Evolutionary conservation across 2,113 vertebrate genomes (phyloP), one percentile per base, ranked within the genome.

Genomic region (Formicarius rufipectus): DNA sequence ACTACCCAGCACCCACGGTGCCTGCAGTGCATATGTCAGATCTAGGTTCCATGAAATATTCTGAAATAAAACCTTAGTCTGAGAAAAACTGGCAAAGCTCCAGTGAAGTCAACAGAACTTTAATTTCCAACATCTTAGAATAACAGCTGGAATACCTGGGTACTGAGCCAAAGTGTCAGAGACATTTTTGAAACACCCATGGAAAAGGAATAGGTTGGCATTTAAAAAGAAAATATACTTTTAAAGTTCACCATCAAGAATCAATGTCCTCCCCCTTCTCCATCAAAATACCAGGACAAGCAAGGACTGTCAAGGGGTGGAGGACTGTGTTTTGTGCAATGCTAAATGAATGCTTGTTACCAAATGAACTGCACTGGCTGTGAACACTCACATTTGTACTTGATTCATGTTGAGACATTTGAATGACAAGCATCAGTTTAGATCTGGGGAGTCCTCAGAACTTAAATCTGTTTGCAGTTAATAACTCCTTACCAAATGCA

Each of bases 81-180:
- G 69, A 94, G 73, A 62, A 93, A 92, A 96, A 72, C 58, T 96
- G 96, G 94, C 91, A 89, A 89, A 94, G 37, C 74, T 95, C 96
- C 94, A 95, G 77, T 8, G 84, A 94, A 95, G 87, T 95, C 87
- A 97, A 96, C 87, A 96, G 78, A 95, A 75, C 86, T 95, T 95
- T 96, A 95, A 95, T 97, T 96, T 96, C 93, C 87, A 96, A 81
- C 96, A 93, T 95, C 94, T 96, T 96, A 95, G 87, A 97, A 96
- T 85, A 95, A 97, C 95, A 97, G 94, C 84, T 95, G 91, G 89
- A 95, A 93, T 96, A 95, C 74, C 74, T 95, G 53, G 84, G 84
- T 97, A 93, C 82, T 3, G 40, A 95, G 95, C 96, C 91, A 94
- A 97, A 97, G 81, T 75, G 91, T 87, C 94, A 94, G 94, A 97